A percentile compares a stretch with the other conserved stretches of the same genome.
These are phyloP conservation scores for Ceratina australensis DNA, from an alignment of 1,140 invertebrate genomes.

Conservation along the genomic window DNA sequence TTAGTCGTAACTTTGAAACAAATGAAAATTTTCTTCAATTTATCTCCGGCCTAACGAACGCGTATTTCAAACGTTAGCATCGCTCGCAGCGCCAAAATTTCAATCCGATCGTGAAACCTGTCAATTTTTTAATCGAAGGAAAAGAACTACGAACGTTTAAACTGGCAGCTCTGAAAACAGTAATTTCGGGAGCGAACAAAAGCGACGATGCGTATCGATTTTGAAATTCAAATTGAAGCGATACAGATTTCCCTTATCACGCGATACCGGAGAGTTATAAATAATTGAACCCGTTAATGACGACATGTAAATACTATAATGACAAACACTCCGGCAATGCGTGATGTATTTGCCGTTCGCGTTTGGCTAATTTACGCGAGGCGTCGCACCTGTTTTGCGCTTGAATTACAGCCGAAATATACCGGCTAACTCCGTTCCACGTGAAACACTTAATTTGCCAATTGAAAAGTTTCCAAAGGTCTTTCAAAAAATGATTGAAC, in stretches of 20 bases:
- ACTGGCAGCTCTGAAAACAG: not conserved
- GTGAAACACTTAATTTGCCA: not conserved
- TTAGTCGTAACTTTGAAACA: too few species aligned
- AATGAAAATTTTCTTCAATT: too few species aligned
- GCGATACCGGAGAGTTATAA: not conserved
- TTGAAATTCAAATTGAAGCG: not conserved
- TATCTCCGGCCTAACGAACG: too few species aligned
- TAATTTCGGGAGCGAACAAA: not conserved
- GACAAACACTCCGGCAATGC: not conserved
- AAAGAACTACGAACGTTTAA: not conserved
- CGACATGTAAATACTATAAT: slow-evolving; percentile 23
- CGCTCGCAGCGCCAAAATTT: too few species aligned
- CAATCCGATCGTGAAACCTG: too few species aligned
- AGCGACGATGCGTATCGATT: not conserved
- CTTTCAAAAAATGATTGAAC: too few species aligned
- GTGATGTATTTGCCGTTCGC: slow-evolving; percentile 11
- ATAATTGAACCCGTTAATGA: slow-evolving; percentile 27
- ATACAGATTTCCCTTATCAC: not conserved
- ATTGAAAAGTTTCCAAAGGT: too few species aligned
- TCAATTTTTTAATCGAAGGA: not conserved
- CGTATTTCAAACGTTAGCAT: too few species aligned
- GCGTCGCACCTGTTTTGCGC: not conserved
- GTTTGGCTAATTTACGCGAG: slow-evolving; percentile 13
- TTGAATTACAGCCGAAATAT: slow-evolving; percentile 5
- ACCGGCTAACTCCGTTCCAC: not conserved